Conservation (phyloP, 1,140 invertebrate genomes). For the Trachymyrmex septentrionalis region DNA sequence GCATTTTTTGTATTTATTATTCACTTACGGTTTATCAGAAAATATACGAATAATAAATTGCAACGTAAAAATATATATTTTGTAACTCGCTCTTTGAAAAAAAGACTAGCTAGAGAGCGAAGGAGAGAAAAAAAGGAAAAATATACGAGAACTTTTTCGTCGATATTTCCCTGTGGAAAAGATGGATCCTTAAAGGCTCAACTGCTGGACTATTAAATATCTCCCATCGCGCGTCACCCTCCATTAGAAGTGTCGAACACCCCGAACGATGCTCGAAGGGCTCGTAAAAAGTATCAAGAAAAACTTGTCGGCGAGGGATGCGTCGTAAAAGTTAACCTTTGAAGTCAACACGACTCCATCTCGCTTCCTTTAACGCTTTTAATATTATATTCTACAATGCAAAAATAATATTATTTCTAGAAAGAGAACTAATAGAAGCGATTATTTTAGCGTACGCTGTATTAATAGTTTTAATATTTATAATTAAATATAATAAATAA, state of each 20-base stretch:
- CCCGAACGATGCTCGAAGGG: neutral
- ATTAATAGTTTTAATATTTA: neutral
- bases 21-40: neutral
- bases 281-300: slow-evolving; percentile 29
- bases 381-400: neutral
- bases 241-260: slow-evolving; percentile 11
- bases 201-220: slow-evolving; percentile 37
- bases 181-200: neutral
- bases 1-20: neutral
- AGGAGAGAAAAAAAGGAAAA: neutral
- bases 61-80: neutral
- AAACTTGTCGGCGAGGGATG: slow-evolving; percentile 24
- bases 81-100: neutral
- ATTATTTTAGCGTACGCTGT: neutral
- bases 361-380: neutral
- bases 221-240: slow-evolving; percentile 5
- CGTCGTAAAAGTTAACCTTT: slow-evolving; percentile 29
- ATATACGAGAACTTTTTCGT: neutral
- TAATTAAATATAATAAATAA: neutral
- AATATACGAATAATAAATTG: neutral
- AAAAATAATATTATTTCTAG: slow-evolving; percentile 8
- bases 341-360: neutral
- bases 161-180: neutral
- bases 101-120: neutral
- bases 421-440: neutral